Percentiles rank a stretch among this genome's conserved stretches.
phyloP scores from a whole-genome alignment of 2,113 vertebrate genomes.

The Tychaedon coryphoeus region DNA sequence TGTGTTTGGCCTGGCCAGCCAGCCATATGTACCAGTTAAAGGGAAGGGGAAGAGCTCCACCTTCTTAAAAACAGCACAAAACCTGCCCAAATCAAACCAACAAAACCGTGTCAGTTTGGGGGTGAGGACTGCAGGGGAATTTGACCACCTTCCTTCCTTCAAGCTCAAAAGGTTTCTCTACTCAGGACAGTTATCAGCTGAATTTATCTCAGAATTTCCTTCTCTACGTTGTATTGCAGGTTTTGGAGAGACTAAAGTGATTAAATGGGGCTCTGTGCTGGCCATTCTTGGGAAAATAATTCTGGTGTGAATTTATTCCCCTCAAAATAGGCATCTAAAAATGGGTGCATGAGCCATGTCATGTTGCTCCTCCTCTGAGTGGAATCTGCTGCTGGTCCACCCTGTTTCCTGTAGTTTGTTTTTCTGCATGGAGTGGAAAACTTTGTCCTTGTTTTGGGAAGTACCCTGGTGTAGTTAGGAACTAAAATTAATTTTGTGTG shows the following conservation, averaged over 20 bases:
- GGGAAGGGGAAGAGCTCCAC: background rate
- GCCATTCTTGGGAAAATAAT: background rate
- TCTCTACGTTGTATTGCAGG: background rate
- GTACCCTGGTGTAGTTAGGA: background rate
- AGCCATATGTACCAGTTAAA: background rate
- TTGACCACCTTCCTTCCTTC: background rate
- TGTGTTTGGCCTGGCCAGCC: background rate
- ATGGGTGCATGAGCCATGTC: background rate
- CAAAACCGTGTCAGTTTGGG: background rate
- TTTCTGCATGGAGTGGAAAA: conserved; percentile 48
- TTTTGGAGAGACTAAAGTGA: background rate
- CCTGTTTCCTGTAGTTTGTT: conserved; percentile 50
- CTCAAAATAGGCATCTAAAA: background rate
- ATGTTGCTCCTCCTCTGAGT: background rate
- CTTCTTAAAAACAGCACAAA: background rate
- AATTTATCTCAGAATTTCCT: background rate
- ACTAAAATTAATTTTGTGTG: background rate
- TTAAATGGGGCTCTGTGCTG: background rate
- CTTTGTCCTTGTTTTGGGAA: conserved; percentile 36
- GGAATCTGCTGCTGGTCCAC: conserved; percentile 31
- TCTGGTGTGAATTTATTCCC: background rate
- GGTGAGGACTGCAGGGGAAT: background rate
- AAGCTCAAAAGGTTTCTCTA: background rate
- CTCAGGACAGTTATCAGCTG: background rate
- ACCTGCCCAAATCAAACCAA: background rate